These are phyloP conservation scores for Pampus argenteus DNA, from an alignment of 2,797 vertebrate species.

Conservation along the genomic window DNA sequence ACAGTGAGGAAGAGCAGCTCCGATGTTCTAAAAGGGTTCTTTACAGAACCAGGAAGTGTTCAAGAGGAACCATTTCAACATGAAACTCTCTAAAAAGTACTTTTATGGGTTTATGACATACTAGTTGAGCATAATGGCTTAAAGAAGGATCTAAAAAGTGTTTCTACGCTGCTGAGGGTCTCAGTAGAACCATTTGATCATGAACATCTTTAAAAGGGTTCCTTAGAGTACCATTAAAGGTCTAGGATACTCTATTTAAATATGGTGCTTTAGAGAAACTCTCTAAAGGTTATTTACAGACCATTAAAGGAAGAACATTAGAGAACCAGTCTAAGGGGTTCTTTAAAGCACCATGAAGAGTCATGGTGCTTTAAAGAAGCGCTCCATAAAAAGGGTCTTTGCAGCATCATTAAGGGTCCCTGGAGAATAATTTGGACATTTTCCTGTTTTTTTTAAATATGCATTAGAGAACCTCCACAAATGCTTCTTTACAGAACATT, in stretches of 20 bases:
- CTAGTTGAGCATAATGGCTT: not conserved
- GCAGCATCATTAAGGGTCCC: not conserved
- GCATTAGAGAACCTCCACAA: not conserved
- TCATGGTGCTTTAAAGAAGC: not conserved
- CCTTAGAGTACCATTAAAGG: not conserved
- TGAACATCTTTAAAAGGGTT: not conserved
- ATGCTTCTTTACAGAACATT: too few species aligned
- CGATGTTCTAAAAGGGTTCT: constrained; percentile 6
- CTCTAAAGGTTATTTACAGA: not conserved
- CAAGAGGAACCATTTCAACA: too few species aligned
- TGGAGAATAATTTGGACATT: too few species aligned
- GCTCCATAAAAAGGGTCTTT: not conserved
- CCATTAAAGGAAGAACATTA: not conserved
- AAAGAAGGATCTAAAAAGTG: not conserved
- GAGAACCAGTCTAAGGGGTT: not conserved
- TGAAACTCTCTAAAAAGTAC: too few species aligned
- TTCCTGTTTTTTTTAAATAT: too few species aligned
- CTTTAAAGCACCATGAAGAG: not conserved
- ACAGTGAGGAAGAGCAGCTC: constrained; percentile 10
- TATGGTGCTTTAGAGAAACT: too few species aligned
- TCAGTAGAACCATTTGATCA: not conserved
- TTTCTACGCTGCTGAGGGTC: too few species aligned
- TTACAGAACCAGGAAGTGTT: not conserved
- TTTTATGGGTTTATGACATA: not conserved
- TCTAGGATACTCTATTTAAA: not conserved